These are phyloP conservation scores for Megalops atlanticus DNA, from an alignment of 2,113 vertebrate genomes.

Conservation along the genomic window DNA sequence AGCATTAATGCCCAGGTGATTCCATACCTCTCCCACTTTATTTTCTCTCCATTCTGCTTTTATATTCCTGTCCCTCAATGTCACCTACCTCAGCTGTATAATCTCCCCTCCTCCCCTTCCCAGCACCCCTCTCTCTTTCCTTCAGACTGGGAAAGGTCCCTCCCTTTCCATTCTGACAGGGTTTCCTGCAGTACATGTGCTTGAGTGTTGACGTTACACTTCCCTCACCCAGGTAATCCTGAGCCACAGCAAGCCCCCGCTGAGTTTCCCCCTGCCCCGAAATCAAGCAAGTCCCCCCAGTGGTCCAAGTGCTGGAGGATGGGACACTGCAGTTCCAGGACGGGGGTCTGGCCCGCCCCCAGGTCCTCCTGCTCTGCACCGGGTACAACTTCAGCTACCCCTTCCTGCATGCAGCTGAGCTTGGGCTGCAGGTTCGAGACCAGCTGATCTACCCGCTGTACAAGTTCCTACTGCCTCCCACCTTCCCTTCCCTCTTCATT, in stretches of 20 bases:
- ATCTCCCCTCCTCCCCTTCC: not conserved
- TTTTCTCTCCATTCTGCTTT: not conserved
- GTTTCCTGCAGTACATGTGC: too few species aligned
- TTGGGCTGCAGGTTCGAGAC: constrained; percentile 61
- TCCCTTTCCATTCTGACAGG: too few species aligned
- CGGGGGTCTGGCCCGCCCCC: constrained; percentile 44
- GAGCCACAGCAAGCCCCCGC: constrained; percentile 56
- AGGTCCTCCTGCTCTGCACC: constrained; percentile 75
- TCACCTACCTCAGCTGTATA: not conserved
- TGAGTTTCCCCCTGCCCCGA: constrained; percentile 57
- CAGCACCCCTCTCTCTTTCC: too few species aligned
- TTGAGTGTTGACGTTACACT: too few species aligned
- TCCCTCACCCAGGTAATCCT: constrained; percentile 62
- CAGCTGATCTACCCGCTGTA: constrained; percentile 68
- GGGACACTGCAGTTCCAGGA: constrained; percentile 62
- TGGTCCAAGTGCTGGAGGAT: constrained; percentile 52
- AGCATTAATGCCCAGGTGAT: constrained; percentile 56
- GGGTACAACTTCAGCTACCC: constrained; percentile 75
- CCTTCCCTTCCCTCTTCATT: constrained; percentile 71
- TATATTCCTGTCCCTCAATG: not conserved
- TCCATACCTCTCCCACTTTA: not conserved
- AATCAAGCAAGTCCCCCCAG: constrained; percentile 52
- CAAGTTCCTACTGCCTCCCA: constrained; percentile 64
- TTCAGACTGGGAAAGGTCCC: too few species aligned
- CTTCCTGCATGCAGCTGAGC: constrained; percentile 55